Evolutionary conservation across 1,140 invertebrate species (phyloP).

Genomic region (Bilobella aurantiaca): DNA sequence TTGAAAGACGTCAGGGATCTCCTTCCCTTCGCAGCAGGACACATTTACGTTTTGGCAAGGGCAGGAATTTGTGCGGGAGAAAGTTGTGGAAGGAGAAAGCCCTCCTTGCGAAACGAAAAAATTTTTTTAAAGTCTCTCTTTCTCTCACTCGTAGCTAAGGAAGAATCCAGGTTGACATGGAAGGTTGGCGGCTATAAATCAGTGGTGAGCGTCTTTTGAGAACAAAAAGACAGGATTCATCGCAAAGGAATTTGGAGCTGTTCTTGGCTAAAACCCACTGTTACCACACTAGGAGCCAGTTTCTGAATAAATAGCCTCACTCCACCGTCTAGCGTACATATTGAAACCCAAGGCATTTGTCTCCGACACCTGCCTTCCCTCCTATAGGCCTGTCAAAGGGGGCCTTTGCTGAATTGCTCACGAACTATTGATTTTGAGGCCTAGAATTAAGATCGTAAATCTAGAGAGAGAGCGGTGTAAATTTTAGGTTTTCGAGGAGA

Average conservation of each 20-base stretch:
- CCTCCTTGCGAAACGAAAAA: too few species aligned
- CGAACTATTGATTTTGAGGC: background rate
- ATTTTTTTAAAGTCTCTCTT: too few species aligned
- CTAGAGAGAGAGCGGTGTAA: background rate
- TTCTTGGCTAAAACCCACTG: background rate
- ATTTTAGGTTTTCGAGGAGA: background rate
- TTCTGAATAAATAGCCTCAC: background rate
- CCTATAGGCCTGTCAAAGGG: background rate
- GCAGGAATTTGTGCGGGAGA: background rate
- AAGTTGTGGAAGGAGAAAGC: constrained; percentile 1
- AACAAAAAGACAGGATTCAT: constrained; percentile 24
- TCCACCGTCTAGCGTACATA: background rate
- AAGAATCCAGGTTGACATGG: constrained; percentile 22
- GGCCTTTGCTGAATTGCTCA: too few species aligned
- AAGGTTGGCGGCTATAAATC: constrained; percentile 26
- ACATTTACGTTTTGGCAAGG: constrained; percentile 7
- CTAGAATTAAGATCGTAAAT: background rate
- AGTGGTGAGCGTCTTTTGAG: constrained; percentile 26
- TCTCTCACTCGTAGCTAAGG: too few species aligned
- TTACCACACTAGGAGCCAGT: background rate
- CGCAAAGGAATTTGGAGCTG: constrained; percentile 19
- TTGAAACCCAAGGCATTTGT: background rate
- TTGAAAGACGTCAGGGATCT: background rate
- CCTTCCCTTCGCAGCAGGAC: constrained; percentile 11
- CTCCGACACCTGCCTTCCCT: background rate